Conservation (phyloP, 2,888 invertebrate genomes). For the Zygaena filipendulae region DNA sequence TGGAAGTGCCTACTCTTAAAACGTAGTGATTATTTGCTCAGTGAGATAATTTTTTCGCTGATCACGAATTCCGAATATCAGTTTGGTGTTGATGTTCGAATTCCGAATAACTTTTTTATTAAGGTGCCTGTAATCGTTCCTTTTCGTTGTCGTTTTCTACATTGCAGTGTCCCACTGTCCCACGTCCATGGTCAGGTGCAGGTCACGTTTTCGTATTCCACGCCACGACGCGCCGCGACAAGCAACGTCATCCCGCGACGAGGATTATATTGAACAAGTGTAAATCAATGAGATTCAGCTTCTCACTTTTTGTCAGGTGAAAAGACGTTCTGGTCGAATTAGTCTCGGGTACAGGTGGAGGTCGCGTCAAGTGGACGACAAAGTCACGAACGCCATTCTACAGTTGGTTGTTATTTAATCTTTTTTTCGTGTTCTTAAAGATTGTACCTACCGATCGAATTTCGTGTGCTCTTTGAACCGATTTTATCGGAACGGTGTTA, state of each 20-base stretch:
- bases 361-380: constrained; percentile 25
- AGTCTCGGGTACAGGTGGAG: constrained; percentile 49
- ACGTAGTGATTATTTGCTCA: no score
- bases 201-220: constrained; percentile 16
- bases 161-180: no score
- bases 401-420: constrained; percentile 1
- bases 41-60: no score
- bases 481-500: constrained; percentile 42
- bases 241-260: background rate
- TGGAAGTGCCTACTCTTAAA: no score
- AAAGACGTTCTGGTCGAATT: constrained; percentile 34
- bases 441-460: constrained; percentile 26
- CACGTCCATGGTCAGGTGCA: constrained; percentile 12
- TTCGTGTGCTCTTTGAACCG: constrained; percentile 59
- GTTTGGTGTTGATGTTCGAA: no score
- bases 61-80: no score
- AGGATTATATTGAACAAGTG: constrained; percentile 21
- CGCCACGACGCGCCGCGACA: constrained; percentile 1
- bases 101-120: no score
- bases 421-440: no score
- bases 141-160: no score
- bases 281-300: constrained; percentile 13
- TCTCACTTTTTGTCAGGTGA: constrained; percentile 27
- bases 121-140: no score
- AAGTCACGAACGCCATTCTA: constrained; percentile 17